Base-by-base conservation (phyloP, 2,888 invertebrate species). In the Hypolimnas misippus region DNA sequence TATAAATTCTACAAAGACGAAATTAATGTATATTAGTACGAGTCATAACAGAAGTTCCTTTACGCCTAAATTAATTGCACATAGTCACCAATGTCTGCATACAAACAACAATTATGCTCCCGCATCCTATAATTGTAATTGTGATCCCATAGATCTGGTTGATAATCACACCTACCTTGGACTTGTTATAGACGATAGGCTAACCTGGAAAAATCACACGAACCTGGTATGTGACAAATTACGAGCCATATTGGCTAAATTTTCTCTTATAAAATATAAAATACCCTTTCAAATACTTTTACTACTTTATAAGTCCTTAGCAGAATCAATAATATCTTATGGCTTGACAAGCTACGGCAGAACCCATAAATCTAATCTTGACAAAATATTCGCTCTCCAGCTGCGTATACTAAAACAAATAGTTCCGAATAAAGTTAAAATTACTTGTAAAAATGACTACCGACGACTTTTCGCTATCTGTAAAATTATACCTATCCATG, bases 101-200 rank as follows among this genome's bases (percentile, higher is more conserved):
- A 25, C 25, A 25, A 25, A 25, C 25, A 25, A 25, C 5, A 25
- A 25, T 25, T 25, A 25, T 25, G 25, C 25, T 25, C 25, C 25
- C 25, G 2, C 25, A 25, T 25, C 25, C 25, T 25, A 25, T 25
- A 25, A 25, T 5, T 65, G 58, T 62, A 51, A 58, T n/a, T 58
- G 65, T 29, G 51, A 54, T 5, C 17, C n/a, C 12, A 46, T 62
- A 7, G 61, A 61, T 12, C 16, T 54, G 3, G 61, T 65, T 8
- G 21, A 57, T 7, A 60, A 38, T 19, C 65, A 61, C 14, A 57
- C 25, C 12, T 61, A 65, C 17, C 17, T 65, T n/a, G 61, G 61
- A 21, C 52, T 65, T 14, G 29, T 58, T 12, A 62, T 65, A 14
- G 65, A 62, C 31, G 44, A 50, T 25, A 40, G 62, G 3, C 12